A percentile compares a stretch with the other conserved stretches of the same genome.
Conservation (phyloP, 2,797 vertebrate genomes). For the Danio tinwini region DNA sequence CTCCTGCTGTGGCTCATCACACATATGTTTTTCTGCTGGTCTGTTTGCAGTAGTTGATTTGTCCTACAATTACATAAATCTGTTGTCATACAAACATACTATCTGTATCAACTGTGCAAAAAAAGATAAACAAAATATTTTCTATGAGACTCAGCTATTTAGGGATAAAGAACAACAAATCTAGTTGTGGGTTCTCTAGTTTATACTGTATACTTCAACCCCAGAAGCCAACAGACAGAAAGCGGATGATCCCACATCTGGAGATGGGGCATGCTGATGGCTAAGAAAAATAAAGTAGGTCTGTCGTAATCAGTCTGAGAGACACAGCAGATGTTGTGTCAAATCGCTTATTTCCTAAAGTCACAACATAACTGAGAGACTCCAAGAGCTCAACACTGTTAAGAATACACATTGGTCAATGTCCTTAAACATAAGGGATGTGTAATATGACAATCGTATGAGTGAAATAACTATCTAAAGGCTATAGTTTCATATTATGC, state of each 20-base stretch:
- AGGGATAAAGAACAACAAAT: not conserved
- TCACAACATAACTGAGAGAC: not conserved
- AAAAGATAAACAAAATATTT: not conserved
- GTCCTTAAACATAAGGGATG: not conserved
- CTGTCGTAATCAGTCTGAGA: conserved; percentile 56
- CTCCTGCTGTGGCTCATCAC: conserved; percentile 15
- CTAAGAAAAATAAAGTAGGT: conserved; percentile 39
- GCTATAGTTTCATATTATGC: too few species aligned
- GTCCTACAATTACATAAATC: conserved; percentile 20
- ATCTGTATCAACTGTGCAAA: not conserved
- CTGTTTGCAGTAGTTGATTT: not conserved
- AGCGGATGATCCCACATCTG: conserved; percentile 34
- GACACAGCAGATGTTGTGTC: conserved; percentile 46
- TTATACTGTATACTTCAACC: not conserved
- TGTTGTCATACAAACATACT: not conserved
- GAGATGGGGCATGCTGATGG: conserved; percentile 1
- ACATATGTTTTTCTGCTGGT: not conserved
- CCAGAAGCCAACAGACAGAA: not conserved
- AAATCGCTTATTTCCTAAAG: conserved; percentile 2
- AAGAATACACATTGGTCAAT: not conserved
- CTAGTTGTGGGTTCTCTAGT: not conserved
- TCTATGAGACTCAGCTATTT: not conserved
- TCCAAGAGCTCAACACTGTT: not conserved
- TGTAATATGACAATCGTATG: too few species aligned
- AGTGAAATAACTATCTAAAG: too few species aligned